phyloP scores from a whole-genome alignment of 2,113 vertebrate species.

The Tyto alba region DNA sequence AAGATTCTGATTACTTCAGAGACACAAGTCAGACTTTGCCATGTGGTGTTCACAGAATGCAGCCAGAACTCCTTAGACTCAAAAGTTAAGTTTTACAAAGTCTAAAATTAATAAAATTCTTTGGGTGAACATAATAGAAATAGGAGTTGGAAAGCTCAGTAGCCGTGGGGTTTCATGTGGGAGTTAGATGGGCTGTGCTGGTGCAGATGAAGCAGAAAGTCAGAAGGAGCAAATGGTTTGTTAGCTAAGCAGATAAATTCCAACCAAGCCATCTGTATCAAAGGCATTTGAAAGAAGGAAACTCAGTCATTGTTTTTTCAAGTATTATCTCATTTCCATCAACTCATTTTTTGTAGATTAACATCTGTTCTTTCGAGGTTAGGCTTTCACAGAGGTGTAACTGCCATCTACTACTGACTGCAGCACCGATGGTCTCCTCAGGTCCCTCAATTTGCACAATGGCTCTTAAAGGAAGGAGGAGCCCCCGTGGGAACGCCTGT shows the following conservation, averaged over 20 bases:
- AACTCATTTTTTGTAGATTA: not conserved
- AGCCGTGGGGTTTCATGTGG: not conserved
- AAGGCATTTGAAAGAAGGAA: not conserved
- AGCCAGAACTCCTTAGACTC: not conserved
- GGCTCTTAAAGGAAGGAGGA: not conserved
- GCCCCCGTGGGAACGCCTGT: fast-evolving
- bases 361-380: not conserved
- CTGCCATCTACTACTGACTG: not conserved
- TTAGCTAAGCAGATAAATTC: not conserved
- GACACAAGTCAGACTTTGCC: not conserved
- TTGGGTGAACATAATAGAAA: not conserved
- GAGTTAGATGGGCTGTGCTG: not conserved
- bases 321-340: not conserved
- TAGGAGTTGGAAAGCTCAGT: not conserved
- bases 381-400: not conserved
- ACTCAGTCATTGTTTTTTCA: not conserved
- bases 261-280: not conserved
- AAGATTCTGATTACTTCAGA: not conserved
- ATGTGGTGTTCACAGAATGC: not conserved
- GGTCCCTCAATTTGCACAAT: not conserved
- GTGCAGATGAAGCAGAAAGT: not conserved
- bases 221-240: not conserved
- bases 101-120: not conserved
- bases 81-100: not conserved
- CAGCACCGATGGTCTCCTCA: not conserved